A percentile compares a stretch with the other conserved stretches of the same genome.
Conservation (phyloP, 2,888 invertebrate genomes). For the Pollenia griseotomentosa region DNA sequence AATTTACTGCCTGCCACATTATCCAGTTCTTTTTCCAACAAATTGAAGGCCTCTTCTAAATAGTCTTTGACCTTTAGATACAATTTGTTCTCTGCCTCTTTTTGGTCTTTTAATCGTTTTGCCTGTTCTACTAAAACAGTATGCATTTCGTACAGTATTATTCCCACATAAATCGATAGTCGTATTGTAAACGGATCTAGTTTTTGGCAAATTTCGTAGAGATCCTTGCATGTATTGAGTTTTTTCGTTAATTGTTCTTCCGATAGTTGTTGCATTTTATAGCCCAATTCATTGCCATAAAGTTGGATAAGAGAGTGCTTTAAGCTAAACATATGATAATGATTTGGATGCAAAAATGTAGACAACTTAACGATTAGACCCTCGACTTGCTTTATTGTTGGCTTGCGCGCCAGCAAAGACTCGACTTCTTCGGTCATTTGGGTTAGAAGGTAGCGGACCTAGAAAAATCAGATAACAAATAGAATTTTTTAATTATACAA, state of each 20-base stretch:
- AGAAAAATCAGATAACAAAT: slow-evolving; percentile 15
- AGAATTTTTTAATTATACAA: neutral
- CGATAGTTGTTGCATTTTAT: slow-evolving; percentile 85
- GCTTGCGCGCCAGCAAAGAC: slow-evolving; percentile 85
- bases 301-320: slow-evolving; percentile 93
- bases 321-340: slow-evolving; percentile 92
- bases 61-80: slow-evolving; percentile 76
- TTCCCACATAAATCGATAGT: slow-evolving; percentile 90
- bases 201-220: slow-evolving; percentile 87
- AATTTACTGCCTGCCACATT: slow-evolving; percentile 81
- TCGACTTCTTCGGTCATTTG: slow-evolving; percentile 92
- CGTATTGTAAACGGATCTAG: slow-evolving; percentile 91
- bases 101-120: slow-evolving; percentile 78
- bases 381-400: slow-evolving; percentile 86
- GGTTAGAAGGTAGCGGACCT: slow-evolving; percentile 86
- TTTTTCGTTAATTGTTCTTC: slow-evolving; percentile 88
- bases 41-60: slow-evolving; percentile 78
- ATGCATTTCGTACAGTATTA: slow-evolving; percentile 90
- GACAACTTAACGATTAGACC: slow-evolving; percentile 88
- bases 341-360: slow-evolving; percentile 92
- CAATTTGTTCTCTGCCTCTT: slow-evolving; percentile 62
- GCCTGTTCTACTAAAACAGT: slow-evolving; percentile 86
- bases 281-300: slow-evolving; percentile 89
- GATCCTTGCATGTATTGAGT: slow-evolving; percentile 88
- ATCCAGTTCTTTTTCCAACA: slow-evolving; percentile 81